Base-by-base conservation (phyloP, 2,888 invertebrate species). In the Clostera curtula region DNA sequence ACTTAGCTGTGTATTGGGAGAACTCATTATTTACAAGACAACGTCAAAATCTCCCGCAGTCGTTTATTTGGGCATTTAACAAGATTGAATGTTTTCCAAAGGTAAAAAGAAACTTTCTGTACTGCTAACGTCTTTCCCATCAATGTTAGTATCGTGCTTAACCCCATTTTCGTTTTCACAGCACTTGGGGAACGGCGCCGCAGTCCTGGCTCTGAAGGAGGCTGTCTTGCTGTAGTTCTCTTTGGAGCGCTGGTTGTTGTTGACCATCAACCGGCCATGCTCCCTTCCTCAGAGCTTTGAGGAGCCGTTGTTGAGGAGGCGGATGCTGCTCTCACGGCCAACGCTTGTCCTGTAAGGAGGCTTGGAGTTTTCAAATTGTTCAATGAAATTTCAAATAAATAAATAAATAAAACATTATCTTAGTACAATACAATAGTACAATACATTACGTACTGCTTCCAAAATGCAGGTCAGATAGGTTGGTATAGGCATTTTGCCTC, bases 281-380 rank as follows among this genome's bases (percentile, higher is more conserved):
- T 40, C 41, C 70, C 70, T 57, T 43, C 58, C 75, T 83, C 82
- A 83, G 67, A 80, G 79, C 33, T 82, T 82, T 23, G 80, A 80
- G 0, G 77, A 62, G 2, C 82, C 82, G 44, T 82, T 80, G 61
- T 75, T 76, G 1, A 80, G 43, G 1, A 82, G 63, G 0, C 77
- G 68, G 30, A 82, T 59, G 65, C 82, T 83, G 59, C 76, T 80
- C 26, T 80, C 80, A 1, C 76, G 70, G 1, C 75, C 80, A 2
- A 76, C 62, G 36, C 79, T 79, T 3, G 79, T 74, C 18, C 80
- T 82, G 61, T 13, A 29, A 33, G n/a, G n/a, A n/a, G n/a, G n/a
- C n/a, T n/a, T n/a, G n/a, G n/a, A n/a, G n/a, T n/a, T n/a, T n/a
- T n/a, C n/a, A n/a, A n/a, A n/a, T n/a, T n/a, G n/a, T n/a, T n/a